A percentile compares a stretch with the other conserved stretches of the same genome.
Conservation (phyloP, 2,113 vertebrate genomes). For the Scolopax mira region DNA sequence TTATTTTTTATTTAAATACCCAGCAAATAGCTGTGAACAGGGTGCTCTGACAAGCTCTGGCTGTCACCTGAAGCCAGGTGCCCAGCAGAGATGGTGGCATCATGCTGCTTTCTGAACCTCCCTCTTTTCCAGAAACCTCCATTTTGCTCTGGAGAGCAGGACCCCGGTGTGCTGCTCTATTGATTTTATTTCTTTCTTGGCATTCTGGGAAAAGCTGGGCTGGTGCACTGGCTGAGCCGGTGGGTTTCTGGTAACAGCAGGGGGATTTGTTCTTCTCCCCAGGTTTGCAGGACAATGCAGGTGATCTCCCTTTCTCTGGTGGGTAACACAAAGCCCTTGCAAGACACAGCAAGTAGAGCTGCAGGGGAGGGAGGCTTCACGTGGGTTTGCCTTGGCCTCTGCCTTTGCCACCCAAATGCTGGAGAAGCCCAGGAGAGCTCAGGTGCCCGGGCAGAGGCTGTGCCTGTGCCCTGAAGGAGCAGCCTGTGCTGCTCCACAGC, state of each 20-base stretch:
- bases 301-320: neutral
- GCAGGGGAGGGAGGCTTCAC: neutral
- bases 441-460: neutral
- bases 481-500: neutral
- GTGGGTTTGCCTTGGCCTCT: neutral
- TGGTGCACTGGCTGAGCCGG: neutral
- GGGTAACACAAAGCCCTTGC: neutral
- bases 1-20: neutral
- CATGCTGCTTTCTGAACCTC: fast-evolving
- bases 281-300: neutral
- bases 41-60: neutral
- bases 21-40: neutral
- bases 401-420: fast-evolving
- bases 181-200: neutral
- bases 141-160: fast-evolving
- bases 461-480: neutral
- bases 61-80: no score
- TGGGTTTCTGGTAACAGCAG: neutral
- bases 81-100: neutral
- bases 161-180: neutral
- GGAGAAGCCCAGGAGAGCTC: neutral
- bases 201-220: neutral
- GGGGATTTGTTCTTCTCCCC: neutral
- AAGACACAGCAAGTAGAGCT: neutral
- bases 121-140: neutral